Conservation (phyloP, 2,797 vertebrate genomes). For the Sebastes hubbsi region DNA sequence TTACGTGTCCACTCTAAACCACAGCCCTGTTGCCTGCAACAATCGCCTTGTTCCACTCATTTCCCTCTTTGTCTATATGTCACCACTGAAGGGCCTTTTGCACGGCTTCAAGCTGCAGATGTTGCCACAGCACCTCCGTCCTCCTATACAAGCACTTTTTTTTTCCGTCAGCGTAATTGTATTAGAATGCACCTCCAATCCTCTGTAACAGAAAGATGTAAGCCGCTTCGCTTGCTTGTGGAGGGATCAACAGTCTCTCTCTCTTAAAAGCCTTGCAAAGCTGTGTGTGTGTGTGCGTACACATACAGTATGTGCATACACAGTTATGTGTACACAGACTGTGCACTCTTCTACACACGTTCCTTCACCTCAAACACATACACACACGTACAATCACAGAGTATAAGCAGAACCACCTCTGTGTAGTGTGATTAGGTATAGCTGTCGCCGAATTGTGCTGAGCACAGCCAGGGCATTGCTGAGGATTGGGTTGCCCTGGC, state of each 20-base stretch:
- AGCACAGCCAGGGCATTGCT: conserved; percentile 78
- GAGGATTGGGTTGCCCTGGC: conserved; percentile 83
- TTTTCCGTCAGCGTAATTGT: conserved; percentile 73
- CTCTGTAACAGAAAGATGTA: conserved; percentile 75
- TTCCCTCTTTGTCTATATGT: conserved; percentile 40
- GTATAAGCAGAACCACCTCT: conserved; percentile 70
- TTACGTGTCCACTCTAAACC: conserved; percentile 33
- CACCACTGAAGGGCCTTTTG: conserved; percentile 41
- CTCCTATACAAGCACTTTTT: conserved; percentile 58
- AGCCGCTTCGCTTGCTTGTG: conserved; percentile 75
- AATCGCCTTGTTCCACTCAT: conserved; percentile 60
- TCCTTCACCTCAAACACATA: conserved; percentile 35
- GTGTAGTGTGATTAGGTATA: conserved; percentile 80
- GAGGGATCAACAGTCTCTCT: conserved; percentile 75
- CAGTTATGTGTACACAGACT: conserved; percentile 11
- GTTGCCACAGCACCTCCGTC: conserved; percentile 54
- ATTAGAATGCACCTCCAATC: conserved; percentile 77
- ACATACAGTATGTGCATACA: not conserved
- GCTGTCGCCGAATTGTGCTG: conserved; percentile 77
- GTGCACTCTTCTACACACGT: conserved; percentile 31
- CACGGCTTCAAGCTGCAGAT: conserved; percentile 48
- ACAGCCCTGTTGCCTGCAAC: conserved; percentile 41
- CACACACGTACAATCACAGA: conserved; percentile 29
- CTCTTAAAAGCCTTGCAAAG: conserved; percentile 65
- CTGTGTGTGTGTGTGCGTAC: conserved; percentile 32